These are phyloP conservation scores for human (Homo sapiens) DNA, from an alignment of 2,113 vertebrate genomes.

Conservation along the genomic window DNA sequence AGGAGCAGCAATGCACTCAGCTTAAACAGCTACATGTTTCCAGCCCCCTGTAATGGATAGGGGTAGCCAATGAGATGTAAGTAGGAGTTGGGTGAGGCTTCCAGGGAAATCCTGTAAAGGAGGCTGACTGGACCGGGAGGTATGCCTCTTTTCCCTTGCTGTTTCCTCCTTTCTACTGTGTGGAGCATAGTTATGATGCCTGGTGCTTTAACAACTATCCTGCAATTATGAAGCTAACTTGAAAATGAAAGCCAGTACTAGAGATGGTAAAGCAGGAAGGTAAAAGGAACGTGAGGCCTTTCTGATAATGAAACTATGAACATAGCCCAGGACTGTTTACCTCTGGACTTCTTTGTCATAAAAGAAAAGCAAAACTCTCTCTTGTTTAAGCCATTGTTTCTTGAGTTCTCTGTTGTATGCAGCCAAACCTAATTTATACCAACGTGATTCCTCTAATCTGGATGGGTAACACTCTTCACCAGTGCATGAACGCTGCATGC, in stretches of 20 bases:
- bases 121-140: neutral
- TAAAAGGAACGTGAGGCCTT: neutral
- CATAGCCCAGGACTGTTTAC: neutral
- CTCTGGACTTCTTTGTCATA: neutral
- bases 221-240: neutral
- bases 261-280: slow-evolving; percentile 2
- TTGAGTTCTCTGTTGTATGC: neutral
- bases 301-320: neutral
- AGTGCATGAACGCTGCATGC: neutral
- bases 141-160: neutral
- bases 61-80: neutral
- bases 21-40: neutral
- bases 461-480: neutral
- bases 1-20: neutral
- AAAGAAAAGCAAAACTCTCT: neutral
- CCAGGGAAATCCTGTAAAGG: neutral
- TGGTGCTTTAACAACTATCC: neutral
- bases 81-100: neutral
- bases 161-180: neutral
- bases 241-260: neutral
- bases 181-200: neutral
- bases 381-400: neutral
- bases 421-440: neutral
- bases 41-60: neutral
- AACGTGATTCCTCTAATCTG: neutral